Evolutionary conservation across 2,888 invertebrate species (phyloP).

Genomic region (Aphidius colemani): DNA sequence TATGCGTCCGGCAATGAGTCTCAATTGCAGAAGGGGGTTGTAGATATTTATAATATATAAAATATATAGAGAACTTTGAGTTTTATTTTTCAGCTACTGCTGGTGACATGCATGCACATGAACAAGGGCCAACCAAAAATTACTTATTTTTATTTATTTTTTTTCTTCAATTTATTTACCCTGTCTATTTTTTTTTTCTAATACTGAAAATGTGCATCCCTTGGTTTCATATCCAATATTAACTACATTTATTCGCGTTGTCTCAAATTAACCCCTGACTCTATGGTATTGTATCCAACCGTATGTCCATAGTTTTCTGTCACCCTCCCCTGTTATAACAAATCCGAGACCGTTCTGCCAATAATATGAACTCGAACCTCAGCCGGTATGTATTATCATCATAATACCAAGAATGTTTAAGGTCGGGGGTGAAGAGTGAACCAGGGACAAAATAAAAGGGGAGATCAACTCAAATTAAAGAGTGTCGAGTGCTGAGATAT

Average conservation of each 20-base stretch:
- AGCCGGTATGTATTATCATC: slow-evolving; percentile 43
- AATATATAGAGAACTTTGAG: slow-evolving; percentile 6
- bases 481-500: slow-evolving; percentile 25
- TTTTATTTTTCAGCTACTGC: slow-evolving; percentile 14
- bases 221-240: slow-evolving; percentile 51
- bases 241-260: slow-evolving; percentile 60
- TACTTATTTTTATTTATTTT: slow-evolving; percentile 28
- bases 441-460: slow-evolving; percentile 3
- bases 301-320: slow-evolving; percentile 30
- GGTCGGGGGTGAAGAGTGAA: slow-evolving; percentile 12
- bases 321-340: too few relatives aligned
- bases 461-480: not conserved
- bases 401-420: slow-evolving; percentile 38
- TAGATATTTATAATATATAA: slow-evolving; percentile 21
- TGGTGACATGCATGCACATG: slow-evolving; percentile 40
- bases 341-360: slow-evolving; percentile 21
- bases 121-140: slow-evolving; percentile 35
- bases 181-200: slow-evolving; percentile 11
- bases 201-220: slow-evolving; percentile 32
- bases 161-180: slow-evolving; percentile 6
- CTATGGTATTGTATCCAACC: slow-evolving; percentile 35
- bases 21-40: slow-evolving; percentile 41
- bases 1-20: slow-evolving; percentile 43
- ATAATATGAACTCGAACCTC: slow-evolving; percentile 45
- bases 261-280: slow-evolving; percentile 58